phyloP scores from a whole-genome alignment of 2,113 vertebrate species.

The Fregata magnificens region DNA sequence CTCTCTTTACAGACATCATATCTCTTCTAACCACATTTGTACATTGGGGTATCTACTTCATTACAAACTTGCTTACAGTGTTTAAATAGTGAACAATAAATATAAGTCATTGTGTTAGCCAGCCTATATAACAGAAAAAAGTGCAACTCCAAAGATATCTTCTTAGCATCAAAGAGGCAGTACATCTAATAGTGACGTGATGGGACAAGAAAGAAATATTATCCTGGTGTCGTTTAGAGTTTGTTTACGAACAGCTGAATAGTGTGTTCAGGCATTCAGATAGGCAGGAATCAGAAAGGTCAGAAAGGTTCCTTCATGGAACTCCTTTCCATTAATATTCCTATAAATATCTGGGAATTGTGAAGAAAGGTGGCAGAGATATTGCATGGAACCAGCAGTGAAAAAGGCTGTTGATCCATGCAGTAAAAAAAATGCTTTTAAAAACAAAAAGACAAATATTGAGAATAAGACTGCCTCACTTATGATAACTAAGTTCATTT shows the following conservation, averaged over 20 bases:
- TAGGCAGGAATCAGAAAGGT: not conserved
- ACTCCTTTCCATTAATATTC: not conserved
- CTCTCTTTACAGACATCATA: not conserved
- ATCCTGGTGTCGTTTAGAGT: not conserved
- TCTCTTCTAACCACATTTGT: not conserved
- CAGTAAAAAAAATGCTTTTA: not conserved
- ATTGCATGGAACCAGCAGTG: not conserved
- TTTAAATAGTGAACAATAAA: not conserved
- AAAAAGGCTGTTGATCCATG: not conserved
- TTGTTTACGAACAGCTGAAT: not conserved
- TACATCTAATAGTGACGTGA: not conserved
- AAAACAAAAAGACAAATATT: not conserved
- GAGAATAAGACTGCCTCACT: not conserved
- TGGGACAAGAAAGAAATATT: not conserved
- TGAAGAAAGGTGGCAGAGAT: not conserved
- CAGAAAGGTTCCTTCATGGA: not conserved
- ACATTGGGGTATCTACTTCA: not conserved
- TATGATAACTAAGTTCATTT: not conserved
- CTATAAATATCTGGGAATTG: not conserved
- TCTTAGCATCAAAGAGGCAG: not conserved
- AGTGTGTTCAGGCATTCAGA: not conserved
- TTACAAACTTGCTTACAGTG: not conserved
- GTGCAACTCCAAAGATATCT: not conserved
- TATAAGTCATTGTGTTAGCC: not conserved
- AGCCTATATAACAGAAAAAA: not conserved